Percentiles rank a stretch among this genome's conserved stretches.
phyloP scores from a whole-genome alignment of 2,888 invertebrate species.

The Tetranychus truncatus region DNA sequence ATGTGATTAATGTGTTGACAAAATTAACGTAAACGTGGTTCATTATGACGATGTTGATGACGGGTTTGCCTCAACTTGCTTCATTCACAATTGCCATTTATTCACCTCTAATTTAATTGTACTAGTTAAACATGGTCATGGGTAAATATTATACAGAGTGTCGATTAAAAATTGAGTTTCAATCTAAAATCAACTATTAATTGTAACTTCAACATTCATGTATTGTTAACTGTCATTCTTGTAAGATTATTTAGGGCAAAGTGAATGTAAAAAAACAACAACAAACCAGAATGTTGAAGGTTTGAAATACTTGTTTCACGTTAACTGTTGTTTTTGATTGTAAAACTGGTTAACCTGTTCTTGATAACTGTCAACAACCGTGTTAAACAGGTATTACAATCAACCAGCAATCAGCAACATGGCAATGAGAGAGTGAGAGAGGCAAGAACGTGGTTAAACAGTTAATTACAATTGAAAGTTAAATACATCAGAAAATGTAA shows the following conservation, averaged over 20 bases:
- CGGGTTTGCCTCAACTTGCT: neutral
- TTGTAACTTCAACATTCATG: too few relatives aligned
- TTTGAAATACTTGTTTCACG: neutral
- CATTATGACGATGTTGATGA: neutral
- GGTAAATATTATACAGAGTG: too few relatives aligned
- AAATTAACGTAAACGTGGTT: neutral
- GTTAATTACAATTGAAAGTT: too few relatives aligned
- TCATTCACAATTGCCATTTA: neutral
- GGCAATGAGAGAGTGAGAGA: neutral
- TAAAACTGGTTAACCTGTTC: neutral
- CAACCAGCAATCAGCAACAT: neutral
- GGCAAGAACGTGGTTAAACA: neutral
- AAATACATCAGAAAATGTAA: too few relatives aligned
- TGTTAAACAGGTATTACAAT: neutral
- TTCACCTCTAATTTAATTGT: neutral
- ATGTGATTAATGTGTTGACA: neutral
- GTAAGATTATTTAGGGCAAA: too few relatives aligned
- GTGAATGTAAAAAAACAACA: neutral
- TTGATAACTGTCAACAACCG: neutral
- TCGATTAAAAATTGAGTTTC: too few relatives aligned
- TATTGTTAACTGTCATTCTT: too few relatives aligned
- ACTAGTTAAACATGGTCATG: too few relatives aligned
- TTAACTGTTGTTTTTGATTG: neutral
- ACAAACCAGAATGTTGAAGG: neutral
- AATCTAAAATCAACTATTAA: too few relatives aligned